Conservation (phyloP, 2,797 vertebrate genomes). For the Gallinago solitaria region DNA sequence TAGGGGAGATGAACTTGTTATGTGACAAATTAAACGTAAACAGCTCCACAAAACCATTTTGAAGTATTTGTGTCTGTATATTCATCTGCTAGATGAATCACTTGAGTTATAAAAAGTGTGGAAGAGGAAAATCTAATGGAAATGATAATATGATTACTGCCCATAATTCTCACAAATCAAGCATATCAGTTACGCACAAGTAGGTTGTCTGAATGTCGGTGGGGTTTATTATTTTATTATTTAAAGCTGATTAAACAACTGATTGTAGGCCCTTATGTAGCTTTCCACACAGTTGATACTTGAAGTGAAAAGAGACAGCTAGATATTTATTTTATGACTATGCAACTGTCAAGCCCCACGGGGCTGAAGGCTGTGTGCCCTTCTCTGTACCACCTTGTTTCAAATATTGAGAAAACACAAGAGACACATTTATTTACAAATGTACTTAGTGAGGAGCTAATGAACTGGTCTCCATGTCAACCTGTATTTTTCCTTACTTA, state of each 20-base stretch:
- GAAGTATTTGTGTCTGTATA: conserved; percentile 37
- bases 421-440: conserved; percentile 34
- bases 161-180: conserved; percentile 62
- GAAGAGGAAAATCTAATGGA: conserved; percentile 46
- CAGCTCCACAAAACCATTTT: conserved; percentile 10
- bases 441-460: conserved; percentile 5
- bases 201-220: conserved; percentile 34
- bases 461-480: conserved; percentile 41
- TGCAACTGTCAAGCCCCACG: neutral
- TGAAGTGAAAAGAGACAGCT: neutral
- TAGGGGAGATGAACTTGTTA: conserved; percentile 43
- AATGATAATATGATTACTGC: conserved; percentile 69
- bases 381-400: neutral
- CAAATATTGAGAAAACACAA: neutral
- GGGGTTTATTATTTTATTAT: conserved; percentile 21
- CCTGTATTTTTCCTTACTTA: conserved; percentile 18
- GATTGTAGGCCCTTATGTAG: conserved; percentile 28
- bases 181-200: conserved; percentile 47
- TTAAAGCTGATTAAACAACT: conserved; percentile 58
- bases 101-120: conserved; percentile 45
- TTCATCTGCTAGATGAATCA: conserved; percentile 60
- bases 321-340: conserved; percentile 23
- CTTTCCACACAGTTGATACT: neutral
- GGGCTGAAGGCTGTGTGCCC: neutral
- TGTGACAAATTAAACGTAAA: conserved; percentile 56